Evolutionary conservation across 2,888 invertebrate species (phyloP).

Genomic region (Pinctada fucata): DNA sequence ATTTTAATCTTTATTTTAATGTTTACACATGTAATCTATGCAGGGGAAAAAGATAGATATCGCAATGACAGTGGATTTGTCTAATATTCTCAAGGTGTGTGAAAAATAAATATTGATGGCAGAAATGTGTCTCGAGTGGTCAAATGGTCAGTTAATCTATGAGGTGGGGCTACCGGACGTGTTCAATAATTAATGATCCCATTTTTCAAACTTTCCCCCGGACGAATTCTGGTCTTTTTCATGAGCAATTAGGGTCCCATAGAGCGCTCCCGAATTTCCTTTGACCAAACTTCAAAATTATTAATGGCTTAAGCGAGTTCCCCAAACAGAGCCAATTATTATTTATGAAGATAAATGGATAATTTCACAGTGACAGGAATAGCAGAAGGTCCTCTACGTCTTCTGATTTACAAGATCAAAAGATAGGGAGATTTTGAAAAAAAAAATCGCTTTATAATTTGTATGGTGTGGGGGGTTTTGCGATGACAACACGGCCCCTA

Average conservation of each 20-base stretch:
- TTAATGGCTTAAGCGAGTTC: conserved; percentile 19
- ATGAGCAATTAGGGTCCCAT: conserved; percentile 45
- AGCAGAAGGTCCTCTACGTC: neutral
- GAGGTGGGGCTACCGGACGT: conserved; percentile 17
- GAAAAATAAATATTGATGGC: neutral
- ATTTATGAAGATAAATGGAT: conserved; percentile 27
- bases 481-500: neutral
- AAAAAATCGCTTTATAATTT: neutral
- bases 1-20: no score
- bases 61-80: no score
- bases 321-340: conserved; percentile 17
- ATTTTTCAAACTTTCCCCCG: conserved; percentile 43
- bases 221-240: conserved; percentile 33
- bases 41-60: no score
- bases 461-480: neutral
- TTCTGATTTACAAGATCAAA: neutral
- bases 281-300: conserved; percentile 26
- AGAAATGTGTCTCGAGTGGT: neutral
- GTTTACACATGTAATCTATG: no score
- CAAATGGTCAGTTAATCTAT: conserved; percentile 11
- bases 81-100: neutral
- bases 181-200: conserved; percentile 36
- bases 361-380: conserved; percentile 1
- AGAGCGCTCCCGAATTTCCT: conserved; percentile 21
- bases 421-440: neutral